Evolutionary conservation across 2,888 invertebrate species (phyloP).

Genomic region (Erebia aethiops): DNA sequence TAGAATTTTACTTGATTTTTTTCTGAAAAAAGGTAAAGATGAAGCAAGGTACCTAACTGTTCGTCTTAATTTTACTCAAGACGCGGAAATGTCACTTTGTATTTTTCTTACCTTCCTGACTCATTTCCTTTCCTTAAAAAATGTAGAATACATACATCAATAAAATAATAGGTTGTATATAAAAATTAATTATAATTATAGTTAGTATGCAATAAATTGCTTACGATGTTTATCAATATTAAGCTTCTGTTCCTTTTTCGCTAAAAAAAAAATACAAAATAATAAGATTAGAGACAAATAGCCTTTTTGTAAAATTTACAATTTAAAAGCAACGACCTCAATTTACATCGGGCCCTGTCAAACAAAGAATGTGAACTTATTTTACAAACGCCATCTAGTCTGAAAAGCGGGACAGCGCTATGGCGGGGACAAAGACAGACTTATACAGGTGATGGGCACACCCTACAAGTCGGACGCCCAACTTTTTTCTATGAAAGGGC

Average conservation of each 20-base stretch:
- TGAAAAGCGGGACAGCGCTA: too few relatives aligned
- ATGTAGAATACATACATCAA: background rate
- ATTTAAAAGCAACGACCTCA: too few relatives aligned
- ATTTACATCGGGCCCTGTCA: too few relatives aligned
- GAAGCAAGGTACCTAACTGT: too few relatives aligned
- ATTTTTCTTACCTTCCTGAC: slow-evolving; percentile 51
- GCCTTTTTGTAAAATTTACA: too few relatives aligned
- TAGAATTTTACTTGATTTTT: slow-evolving; percentile 42
- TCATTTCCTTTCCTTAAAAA: slow-evolving; percentile 49
- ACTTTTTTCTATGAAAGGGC: too few relatives aligned
- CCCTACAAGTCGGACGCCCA: too few relatives aligned
- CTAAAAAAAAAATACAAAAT: slow-evolving; percentile 26
- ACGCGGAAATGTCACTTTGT: background rate
- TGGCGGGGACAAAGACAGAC: too few relatives aligned
- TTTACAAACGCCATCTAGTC: too few relatives aligned
- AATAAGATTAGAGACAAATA: background rate
- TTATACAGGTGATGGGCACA: too few relatives aligned
- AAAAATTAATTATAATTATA: too few relatives aligned
- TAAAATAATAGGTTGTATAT: background rate
- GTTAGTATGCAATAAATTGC: background rate
- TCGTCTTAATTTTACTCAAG: background rate
- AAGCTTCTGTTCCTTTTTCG: slow-evolving; percentile 26
- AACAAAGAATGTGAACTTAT: too few relatives aligned
- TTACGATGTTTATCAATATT: slow-evolving; percentile 31
- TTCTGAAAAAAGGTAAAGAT: slow-evolving; percentile 37